Evolutionary conservation across 1,140 invertebrate genomes (phyloP).

Genomic region (Cherax destructor): DNA sequence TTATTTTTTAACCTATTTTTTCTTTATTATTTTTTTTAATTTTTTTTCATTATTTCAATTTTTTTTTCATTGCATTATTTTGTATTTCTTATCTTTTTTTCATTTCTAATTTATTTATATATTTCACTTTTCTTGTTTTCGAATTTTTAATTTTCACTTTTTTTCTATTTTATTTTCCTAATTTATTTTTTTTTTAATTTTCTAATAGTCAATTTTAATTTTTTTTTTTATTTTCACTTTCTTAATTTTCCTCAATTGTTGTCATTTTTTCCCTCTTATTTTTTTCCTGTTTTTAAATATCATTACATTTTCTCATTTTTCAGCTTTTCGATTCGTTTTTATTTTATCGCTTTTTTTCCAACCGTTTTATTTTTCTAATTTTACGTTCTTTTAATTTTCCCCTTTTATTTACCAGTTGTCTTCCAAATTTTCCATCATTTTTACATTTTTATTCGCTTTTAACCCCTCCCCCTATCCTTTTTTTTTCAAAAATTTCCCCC

Average conservation of each 20-base stretch:
- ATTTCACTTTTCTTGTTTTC: no score
- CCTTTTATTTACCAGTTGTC: neutral
- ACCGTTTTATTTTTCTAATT: neutral
- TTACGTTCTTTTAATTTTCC: neutral
- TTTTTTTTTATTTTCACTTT: neutral
- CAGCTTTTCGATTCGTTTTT: no score
- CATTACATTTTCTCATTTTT: slow-evolving; percentile 79
- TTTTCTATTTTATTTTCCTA: no score
- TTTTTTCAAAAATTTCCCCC: neutral
- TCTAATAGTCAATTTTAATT: no score
- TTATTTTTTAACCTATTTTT: no score
- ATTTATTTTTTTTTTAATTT: no score
- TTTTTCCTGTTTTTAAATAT: neutral
- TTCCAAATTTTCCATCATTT: neutral
- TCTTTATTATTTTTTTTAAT: no score
- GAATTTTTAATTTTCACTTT: no score
- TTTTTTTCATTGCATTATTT: no score
- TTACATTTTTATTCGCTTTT: slow-evolving; percentile 72
- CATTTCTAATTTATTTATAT: no score
- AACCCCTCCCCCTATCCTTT: neutral
- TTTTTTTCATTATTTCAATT: no score
- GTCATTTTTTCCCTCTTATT: neutral
- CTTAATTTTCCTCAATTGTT: neutral
- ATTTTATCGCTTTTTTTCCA: slow-evolving; percentile 75
- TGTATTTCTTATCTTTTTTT: no score